These are phyloP conservation scores for Drosophila nr. fundita DNA, from an alignment of 2,888 invertebrate genomes.

Conservation along the genomic window DNA sequence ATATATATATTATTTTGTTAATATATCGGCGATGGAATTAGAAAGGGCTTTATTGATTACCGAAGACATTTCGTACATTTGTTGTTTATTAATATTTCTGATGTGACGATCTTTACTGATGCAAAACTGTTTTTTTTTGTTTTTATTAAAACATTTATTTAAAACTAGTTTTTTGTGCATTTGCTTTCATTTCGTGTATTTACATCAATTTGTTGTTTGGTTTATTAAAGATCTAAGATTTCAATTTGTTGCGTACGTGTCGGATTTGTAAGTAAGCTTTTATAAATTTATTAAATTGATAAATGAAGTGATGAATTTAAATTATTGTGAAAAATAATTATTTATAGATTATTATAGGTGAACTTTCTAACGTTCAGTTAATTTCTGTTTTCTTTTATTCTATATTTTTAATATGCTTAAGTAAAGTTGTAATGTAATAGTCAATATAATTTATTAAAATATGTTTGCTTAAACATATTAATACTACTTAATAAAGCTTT, in stretches of 20 bases:
- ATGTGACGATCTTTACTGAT: conserved; percentile 73
- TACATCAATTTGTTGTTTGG: conserved; percentile 48
- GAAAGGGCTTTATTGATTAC: background rate
- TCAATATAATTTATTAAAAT: conserved; percentile 49
- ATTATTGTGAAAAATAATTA: conserved; percentile 14
- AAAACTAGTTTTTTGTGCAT: conserved; percentile 31
- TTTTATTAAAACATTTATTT: conserved; percentile 46
- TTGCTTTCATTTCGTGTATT: conserved; percentile 48
- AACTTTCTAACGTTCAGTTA: conserved; percentile 13
- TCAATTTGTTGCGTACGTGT: conserved; percentile 25
- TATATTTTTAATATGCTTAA: conserved; percentile 47
- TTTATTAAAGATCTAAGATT: conserved; percentile 15
- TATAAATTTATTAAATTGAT: conserved; percentile 54
- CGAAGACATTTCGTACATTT: conserved; percentile 7
- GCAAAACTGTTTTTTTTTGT: conserved; percentile 62
- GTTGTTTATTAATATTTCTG: conserved; percentile 40
- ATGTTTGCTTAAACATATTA: conserved; percentile 11
- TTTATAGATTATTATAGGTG: conserved; percentile 6
- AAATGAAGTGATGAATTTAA: conserved; percentile 52
- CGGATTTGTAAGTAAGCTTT: conserved; percentile 49
- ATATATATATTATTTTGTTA: background rate
- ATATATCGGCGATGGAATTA: background rate
- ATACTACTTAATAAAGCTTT: conserved; percentile 28
- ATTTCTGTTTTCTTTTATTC: conserved; percentile 6
- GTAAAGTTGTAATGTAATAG: conserved; percentile 35